These are phyloP conservation scores for Metallyticus violacea DNA, from an alignment of 2,888 invertebrate species.

Conservation along the genomic window DNA sequence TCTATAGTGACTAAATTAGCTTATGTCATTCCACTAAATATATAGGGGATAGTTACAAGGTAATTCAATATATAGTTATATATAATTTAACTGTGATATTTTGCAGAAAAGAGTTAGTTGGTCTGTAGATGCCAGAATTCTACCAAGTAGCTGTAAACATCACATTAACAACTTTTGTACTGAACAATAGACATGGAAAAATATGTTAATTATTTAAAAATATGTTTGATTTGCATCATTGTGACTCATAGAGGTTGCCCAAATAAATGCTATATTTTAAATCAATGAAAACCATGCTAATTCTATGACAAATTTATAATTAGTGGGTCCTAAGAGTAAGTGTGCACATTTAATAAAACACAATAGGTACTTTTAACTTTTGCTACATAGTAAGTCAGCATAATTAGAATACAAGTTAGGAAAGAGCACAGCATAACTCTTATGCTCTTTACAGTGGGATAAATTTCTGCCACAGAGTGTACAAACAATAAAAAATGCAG, in stretches of 20 bases:
- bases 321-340: neutral
- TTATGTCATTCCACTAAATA: neutral
- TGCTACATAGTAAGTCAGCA: neutral
- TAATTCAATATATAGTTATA: neutral
- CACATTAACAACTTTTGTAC: constrained; percentile 6
- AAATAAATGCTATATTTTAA: neutral
- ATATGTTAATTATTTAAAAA: constrained; percentile 21
- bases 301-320: neutral
- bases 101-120: neutral
- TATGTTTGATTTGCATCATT: neutral
- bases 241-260: neutral
- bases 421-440: neutral
- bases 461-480: neutral
- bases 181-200: constrained; percentile 20
- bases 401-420: neutral
- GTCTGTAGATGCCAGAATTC: neutral
- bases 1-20: neutral
- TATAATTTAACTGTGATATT: neutral
- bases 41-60: neutral
- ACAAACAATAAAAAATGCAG: neutral
- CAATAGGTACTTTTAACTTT: neutral
- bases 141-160: neutral
- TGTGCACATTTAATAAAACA: neutral
- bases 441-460: neutral
- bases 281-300: neutral